Percentiles rank a stretch among this genome's conserved stretches.
Conservation (phyloP, 2,888 invertebrate species). For the Glyphotaelius pellucidus region DNA sequence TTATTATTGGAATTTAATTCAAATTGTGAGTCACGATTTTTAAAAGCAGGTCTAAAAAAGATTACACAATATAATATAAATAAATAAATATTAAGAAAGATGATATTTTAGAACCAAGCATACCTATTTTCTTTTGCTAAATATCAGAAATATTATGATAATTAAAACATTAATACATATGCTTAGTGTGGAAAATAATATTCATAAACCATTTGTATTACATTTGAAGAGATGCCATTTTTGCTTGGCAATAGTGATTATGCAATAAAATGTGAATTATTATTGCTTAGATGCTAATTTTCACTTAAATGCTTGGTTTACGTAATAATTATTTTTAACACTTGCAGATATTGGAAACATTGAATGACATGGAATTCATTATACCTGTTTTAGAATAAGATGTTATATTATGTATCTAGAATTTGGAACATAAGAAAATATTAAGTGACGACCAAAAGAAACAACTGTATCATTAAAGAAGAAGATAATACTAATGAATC, state of each 20-base stretch:
- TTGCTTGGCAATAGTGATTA: not conserved
- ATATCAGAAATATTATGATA: slow-evolving; percentile 35
- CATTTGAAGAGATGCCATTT: not conserved
- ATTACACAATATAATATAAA: not conserved
- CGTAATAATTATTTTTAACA: not conserved
- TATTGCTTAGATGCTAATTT: not conserved
- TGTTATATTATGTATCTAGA: not conserved
- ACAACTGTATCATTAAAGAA: not conserved
- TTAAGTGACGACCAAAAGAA: not conserved
- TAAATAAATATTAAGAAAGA: slow-evolving; percentile 20
- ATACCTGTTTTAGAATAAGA: not conserved
- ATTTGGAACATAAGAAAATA: not conserved
- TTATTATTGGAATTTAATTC: not conserved
- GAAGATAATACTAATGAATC: too few species aligned
- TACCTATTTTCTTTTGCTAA: slow-evolving; percentile 47
- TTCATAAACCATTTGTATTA: not conserved
- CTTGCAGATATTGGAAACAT: not conserved
- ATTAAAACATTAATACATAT: not conserved
- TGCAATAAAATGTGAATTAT: not conserved
- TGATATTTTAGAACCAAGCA: slow-evolving; percentile 24
- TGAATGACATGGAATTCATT: not conserved
- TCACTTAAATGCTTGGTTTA: not conserved
- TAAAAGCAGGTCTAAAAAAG: not conserved
- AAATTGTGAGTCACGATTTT: not conserved
- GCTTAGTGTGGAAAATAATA: slow-evolving; percentile 9